phyloP scores from a whole-genome alignment of 2,888 invertebrate species.

The Halocaridina rubra region DNA sequence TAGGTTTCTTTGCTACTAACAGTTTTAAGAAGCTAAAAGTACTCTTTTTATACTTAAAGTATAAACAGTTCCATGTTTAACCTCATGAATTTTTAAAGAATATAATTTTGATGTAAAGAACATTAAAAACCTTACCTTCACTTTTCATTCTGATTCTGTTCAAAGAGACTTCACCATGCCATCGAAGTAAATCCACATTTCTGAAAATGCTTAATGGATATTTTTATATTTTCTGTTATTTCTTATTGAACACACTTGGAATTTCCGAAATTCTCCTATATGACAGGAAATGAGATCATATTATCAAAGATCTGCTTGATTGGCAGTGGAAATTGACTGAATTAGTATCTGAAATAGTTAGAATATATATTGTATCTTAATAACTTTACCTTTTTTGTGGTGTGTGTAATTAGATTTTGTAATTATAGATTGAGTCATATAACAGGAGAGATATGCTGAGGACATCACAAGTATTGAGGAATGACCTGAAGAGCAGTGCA shows the following conservation, averaged over 20 bases:
- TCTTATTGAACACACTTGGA: too few relatives aligned
- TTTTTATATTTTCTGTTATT: too few relatives aligned
- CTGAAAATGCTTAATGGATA: too few relatives aligned
- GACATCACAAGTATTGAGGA: slow-evolving; percentile 28
- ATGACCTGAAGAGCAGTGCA: slow-evolving; percentile 3
- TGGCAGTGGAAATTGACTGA: too few relatives aligned
- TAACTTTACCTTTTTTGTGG: not conserved
- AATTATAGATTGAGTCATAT: slow-evolving; percentile 37
- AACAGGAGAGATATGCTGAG: slow-evolving; percentile 35
- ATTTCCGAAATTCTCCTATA: too few relatives aligned
- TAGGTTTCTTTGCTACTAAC: not conserved
- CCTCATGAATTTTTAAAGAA: not conserved
- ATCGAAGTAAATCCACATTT: too few relatives aligned
- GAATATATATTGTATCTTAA: not conserved
- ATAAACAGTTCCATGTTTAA: not conserved
- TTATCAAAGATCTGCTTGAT: too few relatives aligned
- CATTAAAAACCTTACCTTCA: not conserved
- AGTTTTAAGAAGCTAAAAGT: not conserved
- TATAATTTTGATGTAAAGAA: not conserved
- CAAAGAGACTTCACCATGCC: too few relatives aligned
- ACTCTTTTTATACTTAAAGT: not conserved
- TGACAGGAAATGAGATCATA: too few relatives aligned
- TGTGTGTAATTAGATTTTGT: not conserved
- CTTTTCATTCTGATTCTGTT: too few relatives aligned
- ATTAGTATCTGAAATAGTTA: not conserved